Conservation (phyloP, 2,888 invertebrate species). For the Chrysolina oricalcia region DNA sequence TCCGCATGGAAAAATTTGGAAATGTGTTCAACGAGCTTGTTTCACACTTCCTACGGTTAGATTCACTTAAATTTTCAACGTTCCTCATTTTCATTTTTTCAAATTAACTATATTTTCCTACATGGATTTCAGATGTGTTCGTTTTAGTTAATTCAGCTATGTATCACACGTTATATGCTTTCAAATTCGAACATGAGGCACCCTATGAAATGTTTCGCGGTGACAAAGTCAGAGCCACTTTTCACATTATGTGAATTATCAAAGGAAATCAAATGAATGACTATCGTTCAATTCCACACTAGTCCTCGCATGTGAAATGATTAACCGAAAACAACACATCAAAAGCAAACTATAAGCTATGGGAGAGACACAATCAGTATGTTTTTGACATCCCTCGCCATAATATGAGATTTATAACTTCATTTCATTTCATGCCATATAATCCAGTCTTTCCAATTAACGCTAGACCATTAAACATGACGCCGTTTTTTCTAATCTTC, state of each 20-base stretch:
- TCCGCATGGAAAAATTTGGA: too few species aligned
- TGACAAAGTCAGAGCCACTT: too few species aligned
- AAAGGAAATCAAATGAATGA: background rate
- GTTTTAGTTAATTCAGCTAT: too few species aligned
- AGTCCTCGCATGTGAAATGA: background rate
- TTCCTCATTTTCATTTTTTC: too few species aligned
- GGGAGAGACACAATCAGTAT: background rate
- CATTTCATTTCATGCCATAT: slow-evolving; percentile 27
- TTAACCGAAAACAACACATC: background rate
- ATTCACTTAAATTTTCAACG: too few species aligned
- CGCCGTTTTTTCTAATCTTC: slow-evolving; percentile 26
- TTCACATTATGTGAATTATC: background rate
- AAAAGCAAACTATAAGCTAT: background rate
- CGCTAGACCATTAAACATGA: slow-evolving; percentile 19
- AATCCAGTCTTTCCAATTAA: slow-evolving; percentile 24
- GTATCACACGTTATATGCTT: too few species aligned
- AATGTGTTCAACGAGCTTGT: too few species aligned
- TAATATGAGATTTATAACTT: slow-evolving; percentile 11
- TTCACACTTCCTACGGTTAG: too few species aligned
- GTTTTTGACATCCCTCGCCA: slow-evolving; percentile 19
- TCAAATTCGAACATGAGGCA: too few species aligned
- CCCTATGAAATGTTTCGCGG: too few species aligned
- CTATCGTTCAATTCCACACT: background rate
- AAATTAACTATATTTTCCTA: too few species aligned
- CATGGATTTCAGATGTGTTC: too few species aligned